phyloP scores from a whole-genome alignment of 2,113 vertebrate genomes.

The Tylochromis polylepis region DNA sequence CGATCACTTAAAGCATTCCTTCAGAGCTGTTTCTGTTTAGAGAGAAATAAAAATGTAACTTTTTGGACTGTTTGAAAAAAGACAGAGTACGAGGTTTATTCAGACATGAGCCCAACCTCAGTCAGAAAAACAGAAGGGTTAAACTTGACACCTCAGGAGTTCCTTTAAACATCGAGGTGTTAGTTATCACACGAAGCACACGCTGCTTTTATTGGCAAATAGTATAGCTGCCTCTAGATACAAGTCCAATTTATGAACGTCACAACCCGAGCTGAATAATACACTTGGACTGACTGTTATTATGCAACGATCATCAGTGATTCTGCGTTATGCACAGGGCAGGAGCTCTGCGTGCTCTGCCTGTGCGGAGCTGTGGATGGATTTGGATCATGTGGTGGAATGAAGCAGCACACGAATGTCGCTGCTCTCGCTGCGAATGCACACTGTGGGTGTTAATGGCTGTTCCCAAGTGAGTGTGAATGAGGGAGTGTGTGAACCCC shows the following conservation, averaged over 20 bases:
- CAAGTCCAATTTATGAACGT: neutral
- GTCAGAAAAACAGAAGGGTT: neutral
- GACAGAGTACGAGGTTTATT: neutral
- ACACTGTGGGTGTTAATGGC: neutral
- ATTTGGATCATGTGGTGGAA: neutral
- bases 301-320: neutral
- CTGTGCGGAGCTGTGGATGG: neutral
- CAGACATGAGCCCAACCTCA: neutral
- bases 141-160: neutral
- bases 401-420: neutral
- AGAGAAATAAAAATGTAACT: neutral
- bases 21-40: neutral
- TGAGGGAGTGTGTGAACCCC: neutral
- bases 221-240: neutral
- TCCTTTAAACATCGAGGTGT: neutral
- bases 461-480: neutral
- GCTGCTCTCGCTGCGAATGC: neutral
- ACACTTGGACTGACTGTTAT: neutral
- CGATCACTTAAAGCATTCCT: neutral
- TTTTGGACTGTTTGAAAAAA: rapidly evolving
- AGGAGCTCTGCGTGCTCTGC: neutral
- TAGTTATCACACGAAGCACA: neutral
- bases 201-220: neutral
- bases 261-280: neutral
- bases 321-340: neutral